These are phyloP conservation scores for Diuraphis noxia DNA, from an alignment of 1,140 invertebrate genomes.

Conservation along the genomic window DNA sequence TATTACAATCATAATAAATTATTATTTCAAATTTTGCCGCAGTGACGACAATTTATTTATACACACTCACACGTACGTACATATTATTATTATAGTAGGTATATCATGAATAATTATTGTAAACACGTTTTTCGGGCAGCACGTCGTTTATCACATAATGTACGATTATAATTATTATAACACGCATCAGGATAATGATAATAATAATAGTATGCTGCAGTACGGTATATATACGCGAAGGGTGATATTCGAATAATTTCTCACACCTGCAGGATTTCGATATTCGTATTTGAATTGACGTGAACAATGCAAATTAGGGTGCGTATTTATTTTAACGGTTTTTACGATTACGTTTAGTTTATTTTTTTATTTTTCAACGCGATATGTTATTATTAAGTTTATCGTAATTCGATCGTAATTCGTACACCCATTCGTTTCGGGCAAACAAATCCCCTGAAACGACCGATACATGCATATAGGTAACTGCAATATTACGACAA, in stretches of 20 bases:
- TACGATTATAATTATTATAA: background rate
- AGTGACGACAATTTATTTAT: background rate
- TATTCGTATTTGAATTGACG: background rate
- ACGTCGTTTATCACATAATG: background rate
- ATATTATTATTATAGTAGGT: background rate
- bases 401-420: constrained; percentile 19
- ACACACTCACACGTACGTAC: background rate
- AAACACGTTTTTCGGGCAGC: constrained; percentile 33
- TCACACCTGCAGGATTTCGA: constrained; percentile 33
- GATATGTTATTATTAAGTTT: background rate
- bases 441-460: background rate
- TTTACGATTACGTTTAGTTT: background rate
- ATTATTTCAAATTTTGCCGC: background rate
- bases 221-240: too few species aligned
- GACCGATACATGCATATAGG: too few species aligned
- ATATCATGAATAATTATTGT: constrained; percentile 22
- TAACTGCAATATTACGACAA: background rate
- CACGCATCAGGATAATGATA: too few species aligned
- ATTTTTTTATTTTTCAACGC: background rate
- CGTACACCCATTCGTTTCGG: background rate
- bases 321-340: constrained; percentile 20
- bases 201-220: background rate
- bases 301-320: background rate
- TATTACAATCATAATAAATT: background rate
- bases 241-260: background rate